Percentiles rank a stretch among this genome's conserved stretches.
Evolutionary conservation across 2,113 vertebrate genomes (phyloP).

Genomic region (Oncorhynchus mykiss): DNA sequence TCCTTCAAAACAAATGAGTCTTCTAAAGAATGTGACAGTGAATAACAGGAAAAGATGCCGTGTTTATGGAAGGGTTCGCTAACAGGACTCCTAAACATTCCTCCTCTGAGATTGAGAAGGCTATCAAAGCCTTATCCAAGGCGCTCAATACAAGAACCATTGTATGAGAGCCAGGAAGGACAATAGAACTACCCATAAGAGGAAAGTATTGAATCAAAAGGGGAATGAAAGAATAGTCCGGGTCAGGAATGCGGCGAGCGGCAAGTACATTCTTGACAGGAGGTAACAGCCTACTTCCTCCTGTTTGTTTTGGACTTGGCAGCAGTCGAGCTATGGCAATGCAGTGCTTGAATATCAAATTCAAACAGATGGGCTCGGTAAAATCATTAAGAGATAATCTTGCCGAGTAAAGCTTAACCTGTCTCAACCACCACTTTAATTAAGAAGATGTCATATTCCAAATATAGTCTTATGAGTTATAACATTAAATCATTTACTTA

Average conservation of each 20-base stretch:
- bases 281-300: slow-evolving; percentile 49
- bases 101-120: slow-evolving; percentile 3
- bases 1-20: slow-evolving; percentile 10
- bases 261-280: slow-evolving; percentile 47
- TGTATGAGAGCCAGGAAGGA: slow-evolving; percentile 8
- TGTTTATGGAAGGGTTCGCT: background rate
- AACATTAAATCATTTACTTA: background rate
- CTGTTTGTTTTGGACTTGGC: slow-evolving; percentile 56
- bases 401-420: slow-evolving; percentile 28
- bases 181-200: slow-evolving; percentile 42
- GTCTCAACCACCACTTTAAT: slow-evolving; percentile 8
- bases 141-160: slow-evolving; percentile 14
- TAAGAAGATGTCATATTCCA: background rate
- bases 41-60: slow-evolving; percentile 15
- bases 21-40: background rate
- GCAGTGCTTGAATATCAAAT: slow-evolving; percentile 33
- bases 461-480: background rate
- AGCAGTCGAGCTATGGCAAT: slow-evolving; percentile 6
- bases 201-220: slow-evolving; percentile 50
- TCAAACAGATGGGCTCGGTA: slow-evolving; percentile 28
- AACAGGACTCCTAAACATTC: background rate
- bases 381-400: slow-evolving; percentile 31
- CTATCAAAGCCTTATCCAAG: background rate
- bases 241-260: slow-evolving; percentile 53
- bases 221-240: slow-evolving; percentile 40